Conservation (phyloP, 2,888 invertebrate species). For the Myopa testacea region DNA sequence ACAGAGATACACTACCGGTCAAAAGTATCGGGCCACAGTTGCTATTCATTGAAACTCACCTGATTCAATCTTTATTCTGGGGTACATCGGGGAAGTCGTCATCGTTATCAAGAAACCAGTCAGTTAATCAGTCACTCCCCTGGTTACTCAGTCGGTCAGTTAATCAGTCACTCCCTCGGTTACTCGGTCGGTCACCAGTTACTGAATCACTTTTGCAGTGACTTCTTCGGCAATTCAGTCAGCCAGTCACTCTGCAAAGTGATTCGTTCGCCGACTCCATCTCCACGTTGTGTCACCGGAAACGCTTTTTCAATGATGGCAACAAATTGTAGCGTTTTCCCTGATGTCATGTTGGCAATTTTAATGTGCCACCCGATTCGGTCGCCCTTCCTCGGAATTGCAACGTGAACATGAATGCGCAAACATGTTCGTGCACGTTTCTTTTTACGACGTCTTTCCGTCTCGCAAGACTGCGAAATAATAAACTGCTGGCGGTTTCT, state of each 20-base stretch:
- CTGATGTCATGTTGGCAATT: background rate
- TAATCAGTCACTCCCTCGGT: background rate
- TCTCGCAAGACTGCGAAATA: conserved; percentile 17
- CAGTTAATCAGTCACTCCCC: background rate
- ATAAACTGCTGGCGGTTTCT: background rate
- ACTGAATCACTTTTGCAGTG: background rate
- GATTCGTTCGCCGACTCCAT: background rate
- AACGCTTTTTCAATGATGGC: conserved; percentile 22
- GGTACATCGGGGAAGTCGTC: too few relatives aligned
- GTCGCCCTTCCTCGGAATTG: too few relatives aligned
- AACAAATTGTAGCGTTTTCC: conserved; percentile 5
- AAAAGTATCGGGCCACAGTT: too few relatives aligned
- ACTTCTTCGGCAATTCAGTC: background rate
- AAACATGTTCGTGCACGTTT: too few relatives aligned
- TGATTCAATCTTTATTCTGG: too few relatives aligned
- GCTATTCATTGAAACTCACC: too few relatives aligned
- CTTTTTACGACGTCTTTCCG: background rate
- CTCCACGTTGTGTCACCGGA: conserved; percentile 1
- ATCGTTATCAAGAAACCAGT: too few relatives aligned
- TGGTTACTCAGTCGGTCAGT: background rate
- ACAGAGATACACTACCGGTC: too few relatives aligned
- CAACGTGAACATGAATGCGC: too few relatives aligned
- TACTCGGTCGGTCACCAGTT: background rate
- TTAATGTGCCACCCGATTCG: background rate
- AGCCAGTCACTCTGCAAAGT: background rate